Conservation (phyloP, 2,888 invertebrate species). For the Diplazon laetatorius region DNA sequence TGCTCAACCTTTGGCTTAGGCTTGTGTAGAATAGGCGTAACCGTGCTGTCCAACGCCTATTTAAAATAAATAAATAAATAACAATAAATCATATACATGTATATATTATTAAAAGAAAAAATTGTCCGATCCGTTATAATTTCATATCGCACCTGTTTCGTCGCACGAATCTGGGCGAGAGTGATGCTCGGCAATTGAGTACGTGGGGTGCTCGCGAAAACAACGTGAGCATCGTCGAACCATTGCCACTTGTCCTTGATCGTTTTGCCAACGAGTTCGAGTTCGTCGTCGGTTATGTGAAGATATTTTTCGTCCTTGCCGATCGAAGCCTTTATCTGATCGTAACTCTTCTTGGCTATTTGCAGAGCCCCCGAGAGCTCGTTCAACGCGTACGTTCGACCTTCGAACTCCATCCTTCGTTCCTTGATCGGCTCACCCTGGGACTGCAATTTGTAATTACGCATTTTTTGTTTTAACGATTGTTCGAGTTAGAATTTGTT, state of each 20-base stretch:
- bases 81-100: no score
- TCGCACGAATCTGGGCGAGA: conserved; percentile 90
- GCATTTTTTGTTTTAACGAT: conserved; percentile 30
- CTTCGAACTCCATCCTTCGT: conserved; percentile 91
- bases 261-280: conserved; percentile 90
- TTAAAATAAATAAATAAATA: no score
- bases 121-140: no score
- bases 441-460: conserved; percentile 84
- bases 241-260: conserved; percentile 86
- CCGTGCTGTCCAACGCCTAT: conserved; percentile 83
- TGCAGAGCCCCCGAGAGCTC: conserved; percentile 91
- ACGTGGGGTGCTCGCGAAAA: conserved; percentile 86
- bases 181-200: conserved; percentile 90
- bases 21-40: conserved; percentile 91
- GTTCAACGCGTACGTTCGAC: conserved; percentile 91
- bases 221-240: conserved; percentile 90
- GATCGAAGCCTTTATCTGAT: conserved; percentile 84
- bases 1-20: conserved; percentile 92
- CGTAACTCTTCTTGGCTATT: conserved; percentile 91
- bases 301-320: conserved; percentile 88
- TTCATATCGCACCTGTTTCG: conserved; percentile 88
- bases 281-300: conserved; percentile 92
- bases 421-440: conserved; percentile 95
- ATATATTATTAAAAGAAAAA: no score
- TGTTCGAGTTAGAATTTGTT: background rate